These are phyloP conservation scores for Caenorhabditis sinica DNA, from an alignment of 2,888 invertebrate genomes.

Conservation along the genomic window DNA sequence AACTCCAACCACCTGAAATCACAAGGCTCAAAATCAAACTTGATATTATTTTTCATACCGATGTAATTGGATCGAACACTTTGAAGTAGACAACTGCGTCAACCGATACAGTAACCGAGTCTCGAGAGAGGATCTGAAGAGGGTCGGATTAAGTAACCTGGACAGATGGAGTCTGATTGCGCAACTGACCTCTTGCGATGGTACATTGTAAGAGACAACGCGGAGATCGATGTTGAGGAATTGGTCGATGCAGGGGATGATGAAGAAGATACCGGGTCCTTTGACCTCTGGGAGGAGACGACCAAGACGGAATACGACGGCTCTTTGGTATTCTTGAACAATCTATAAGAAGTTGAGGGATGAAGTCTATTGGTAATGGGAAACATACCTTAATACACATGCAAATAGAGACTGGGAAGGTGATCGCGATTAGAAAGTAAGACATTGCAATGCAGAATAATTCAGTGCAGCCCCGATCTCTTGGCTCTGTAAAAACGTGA, in stretches of 20 bases:
- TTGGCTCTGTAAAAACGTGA: slow-evolving; percentile 3
- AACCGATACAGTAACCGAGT: slow-evolving; percentile 68
- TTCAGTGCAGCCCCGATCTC: slow-evolving; percentile 46
- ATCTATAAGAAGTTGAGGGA: slow-evolving; percentile 55
- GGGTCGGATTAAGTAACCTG: background rate
- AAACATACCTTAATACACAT: slow-evolving; percentile 80
- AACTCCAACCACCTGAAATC: slow-evolving; percentile 89
- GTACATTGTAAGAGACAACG: slow-evolving; percentile 96
- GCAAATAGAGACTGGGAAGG: slow-evolving; percentile 77
- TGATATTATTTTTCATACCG: slow-evolving; percentile 25
- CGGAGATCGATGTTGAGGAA: slow-evolving; percentile 91
- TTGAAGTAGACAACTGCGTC: slow-evolving; percentile 71
- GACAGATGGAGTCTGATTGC: slow-evolving; percentile 24
- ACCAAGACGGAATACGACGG: slow-evolving; percentile 91
- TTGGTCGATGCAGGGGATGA: slow-evolving; percentile 87
- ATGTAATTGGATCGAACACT: slow-evolving; percentile 65
- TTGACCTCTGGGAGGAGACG: slow-evolving; percentile 89
- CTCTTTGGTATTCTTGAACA: slow-evolving; percentile 87
- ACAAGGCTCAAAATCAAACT: background rate
- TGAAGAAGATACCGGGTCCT: slow-evolving; percentile 87
- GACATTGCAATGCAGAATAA: slow-evolving; percentile 58
- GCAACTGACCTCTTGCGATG: slow-evolving; percentile 92
- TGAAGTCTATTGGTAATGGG: background rate
- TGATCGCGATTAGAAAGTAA: slow-evolving; percentile 77
- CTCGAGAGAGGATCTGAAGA: slow-evolving; percentile 63